A percentile compares a stretch with the other conserved stretches of the same genome.
phyloP scores from a whole-genome alignment of 2,113 vertebrate species.

The Corythornis cristatus region DNA sequence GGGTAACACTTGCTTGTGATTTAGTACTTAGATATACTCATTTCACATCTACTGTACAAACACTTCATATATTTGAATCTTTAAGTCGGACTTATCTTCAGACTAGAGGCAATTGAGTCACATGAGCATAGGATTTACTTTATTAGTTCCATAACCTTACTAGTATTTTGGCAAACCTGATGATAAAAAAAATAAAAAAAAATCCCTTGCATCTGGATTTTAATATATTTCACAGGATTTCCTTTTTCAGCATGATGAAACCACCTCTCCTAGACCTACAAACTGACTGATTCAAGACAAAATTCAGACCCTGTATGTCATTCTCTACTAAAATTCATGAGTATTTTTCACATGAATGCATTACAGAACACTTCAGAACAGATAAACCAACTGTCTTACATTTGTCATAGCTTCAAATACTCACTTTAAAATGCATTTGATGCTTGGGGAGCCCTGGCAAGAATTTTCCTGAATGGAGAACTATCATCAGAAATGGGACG shows the following conservation, averaged over 20 bases:
- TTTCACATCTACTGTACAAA: slow-evolving; percentile 51
- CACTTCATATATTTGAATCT: slow-evolving; percentile 64
- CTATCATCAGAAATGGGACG: background rate
- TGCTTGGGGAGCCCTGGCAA: background rate
- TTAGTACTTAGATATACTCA: slow-evolving; percentile 43
- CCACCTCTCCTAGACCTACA: background rate
- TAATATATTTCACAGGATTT: slow-evolving; percentile 66
- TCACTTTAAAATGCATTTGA: background rate
- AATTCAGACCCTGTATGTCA: background rate
- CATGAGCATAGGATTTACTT: slow-evolving; percentile 46
- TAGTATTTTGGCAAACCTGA: slow-evolving; percentile 58
- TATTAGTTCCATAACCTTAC: slow-evolving; percentile 62
- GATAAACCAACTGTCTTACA: background rate
- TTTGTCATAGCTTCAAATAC: background rate
- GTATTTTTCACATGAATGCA: background rate
- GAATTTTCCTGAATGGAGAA: background rate
- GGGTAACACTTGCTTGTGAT: slow-evolving; percentile 9
- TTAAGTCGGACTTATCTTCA: slow-evolving; percentile 56
- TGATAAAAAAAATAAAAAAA: background rate
- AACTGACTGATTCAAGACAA: background rate
- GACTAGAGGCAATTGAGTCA: slow-evolving; percentile 40
- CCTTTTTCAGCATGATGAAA: slow-evolving; percentile 25
- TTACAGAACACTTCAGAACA: background rate
- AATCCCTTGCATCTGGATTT: slow-evolving; percentile 15
- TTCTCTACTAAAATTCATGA: background rate